phyloP scores from a whole-genome alignment of 2,797 vertebrate genomes.

The Sylvilagus floridanus region DNA sequence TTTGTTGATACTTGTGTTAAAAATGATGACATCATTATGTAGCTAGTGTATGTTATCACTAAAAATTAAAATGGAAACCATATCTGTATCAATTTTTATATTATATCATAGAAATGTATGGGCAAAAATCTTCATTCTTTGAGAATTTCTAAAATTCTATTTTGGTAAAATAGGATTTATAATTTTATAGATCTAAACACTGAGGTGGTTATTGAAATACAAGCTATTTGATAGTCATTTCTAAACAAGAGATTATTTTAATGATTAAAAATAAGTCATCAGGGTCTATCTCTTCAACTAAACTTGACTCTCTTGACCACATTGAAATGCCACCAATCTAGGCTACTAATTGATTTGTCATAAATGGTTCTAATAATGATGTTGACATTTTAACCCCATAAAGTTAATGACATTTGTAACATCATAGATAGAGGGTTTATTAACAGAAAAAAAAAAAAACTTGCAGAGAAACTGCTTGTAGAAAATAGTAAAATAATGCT shows the following conservation, averaged over 20 bases:
- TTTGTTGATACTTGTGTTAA: neutral
- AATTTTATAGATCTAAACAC: neutral
- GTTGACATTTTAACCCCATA: slow-evolving; percentile 52
- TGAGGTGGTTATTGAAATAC: neutral
- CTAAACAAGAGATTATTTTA: neutral
- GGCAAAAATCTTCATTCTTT: neutral
- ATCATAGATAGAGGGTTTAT: slow-evolving; percentile 56
- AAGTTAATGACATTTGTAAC: slow-evolving; percentile 62
- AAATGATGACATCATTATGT: neutral
- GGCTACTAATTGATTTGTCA: slow-evolving; percentile 18
- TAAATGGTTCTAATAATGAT: slow-evolving; percentile 52
- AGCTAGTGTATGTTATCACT: neutral
- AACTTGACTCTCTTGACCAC: neutral
- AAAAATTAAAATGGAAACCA: neutral
- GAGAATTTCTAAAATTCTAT: neutral
- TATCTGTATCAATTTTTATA: neutral
- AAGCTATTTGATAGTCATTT: neutral
- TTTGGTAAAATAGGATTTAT: neutral
- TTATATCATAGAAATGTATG: neutral
- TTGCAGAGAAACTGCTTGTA: slow-evolving; percentile 29
- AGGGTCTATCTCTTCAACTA: neutral
- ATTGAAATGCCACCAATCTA: neutral
- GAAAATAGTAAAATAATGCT: neutral
- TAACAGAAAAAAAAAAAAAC: slow-evolving; percentile 56
- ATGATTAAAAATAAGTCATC: slow-evolving; percentile 19